phyloP scores from a whole-genome alignment of 2,113 vertebrate species.

The Varanus komodoensis region DNA sequence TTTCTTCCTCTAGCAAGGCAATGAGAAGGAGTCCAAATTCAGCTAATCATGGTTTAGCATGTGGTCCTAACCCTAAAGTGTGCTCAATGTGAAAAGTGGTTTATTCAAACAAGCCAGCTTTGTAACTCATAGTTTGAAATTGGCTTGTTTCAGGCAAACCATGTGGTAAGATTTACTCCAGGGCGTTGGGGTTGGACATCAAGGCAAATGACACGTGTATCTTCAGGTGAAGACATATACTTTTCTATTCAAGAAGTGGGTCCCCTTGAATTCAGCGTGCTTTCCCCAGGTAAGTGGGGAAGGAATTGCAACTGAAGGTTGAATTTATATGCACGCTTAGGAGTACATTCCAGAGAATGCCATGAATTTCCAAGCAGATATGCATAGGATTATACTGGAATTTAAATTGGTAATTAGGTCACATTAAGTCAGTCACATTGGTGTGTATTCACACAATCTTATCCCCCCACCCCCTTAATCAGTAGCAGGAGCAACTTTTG shows the following conservation, averaged over 20 bases:
- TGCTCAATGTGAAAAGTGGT: background rate
- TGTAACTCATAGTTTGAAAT: no score
- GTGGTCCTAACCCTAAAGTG: background rate
- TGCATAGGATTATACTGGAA: no score
- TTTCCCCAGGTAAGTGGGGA: background rate
- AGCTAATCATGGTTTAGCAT: background rate
- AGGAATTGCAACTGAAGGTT: background rate
- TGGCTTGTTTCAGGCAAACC: background rate
- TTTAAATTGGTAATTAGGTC: no score
- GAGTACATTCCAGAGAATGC: background rate
- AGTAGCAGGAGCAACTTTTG: no score
- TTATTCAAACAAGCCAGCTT: background rate
- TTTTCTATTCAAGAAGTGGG: no score
- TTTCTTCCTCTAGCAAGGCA: background rate
- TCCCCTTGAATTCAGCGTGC: no score
- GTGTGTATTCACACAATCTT: no score
- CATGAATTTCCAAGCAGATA: background rate
- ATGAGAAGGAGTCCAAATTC: background rate
- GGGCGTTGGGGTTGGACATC: background rate
- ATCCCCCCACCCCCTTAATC: no score
- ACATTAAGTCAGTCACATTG: no score
- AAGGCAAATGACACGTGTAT: background rate
- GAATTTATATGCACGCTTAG: no score
- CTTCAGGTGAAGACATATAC: no score
- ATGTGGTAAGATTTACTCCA: background rate